Percentiles rank a stretch among this genome's conserved stretches.
Conservation (phyloP, 2,113 vertebrate genomes). For the Corythaixoides concolor region DNA sequence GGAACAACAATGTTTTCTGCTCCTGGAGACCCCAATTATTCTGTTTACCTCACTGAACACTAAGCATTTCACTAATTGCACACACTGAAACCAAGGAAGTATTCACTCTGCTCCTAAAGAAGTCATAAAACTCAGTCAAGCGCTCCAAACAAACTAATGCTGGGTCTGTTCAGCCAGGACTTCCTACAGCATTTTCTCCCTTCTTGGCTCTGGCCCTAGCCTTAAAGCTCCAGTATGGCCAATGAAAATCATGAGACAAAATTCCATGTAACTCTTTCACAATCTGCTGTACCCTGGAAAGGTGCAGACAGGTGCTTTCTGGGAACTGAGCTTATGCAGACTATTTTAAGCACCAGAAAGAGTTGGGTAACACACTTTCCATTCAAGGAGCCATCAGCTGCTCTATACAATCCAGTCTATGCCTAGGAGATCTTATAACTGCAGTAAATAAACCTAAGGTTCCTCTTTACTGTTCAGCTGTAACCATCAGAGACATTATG, state of each 20-base stretch:
- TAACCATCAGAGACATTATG: background rate
- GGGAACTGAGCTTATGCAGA: background rate
- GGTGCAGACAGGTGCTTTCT: background rate
- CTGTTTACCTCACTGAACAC: background rate
- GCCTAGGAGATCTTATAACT: background rate
- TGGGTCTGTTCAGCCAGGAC: background rate
- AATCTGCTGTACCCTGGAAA: background rate
- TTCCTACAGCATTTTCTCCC: background rate
- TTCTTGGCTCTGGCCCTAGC: background rate
- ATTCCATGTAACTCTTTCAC: background rate
- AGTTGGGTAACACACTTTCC: background rate
- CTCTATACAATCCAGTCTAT: background rate
- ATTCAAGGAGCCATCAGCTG: background rate
- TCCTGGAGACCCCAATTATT: background rate
- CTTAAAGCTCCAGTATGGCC: accelerated
- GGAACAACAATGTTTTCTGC: background rate
- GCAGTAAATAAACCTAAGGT: background rate
- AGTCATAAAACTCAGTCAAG: background rate
- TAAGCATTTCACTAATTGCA: background rate
- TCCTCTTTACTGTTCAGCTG: background rate
- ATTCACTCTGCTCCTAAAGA: background rate
- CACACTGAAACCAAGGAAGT: background rate
- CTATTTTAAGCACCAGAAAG: background rate
- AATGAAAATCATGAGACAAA: background rate
- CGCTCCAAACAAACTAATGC: background rate